phyloP scores from a whole-genome alignment of 2,797 vertebrate genomes.

The Allobates femoralis region DNA sequence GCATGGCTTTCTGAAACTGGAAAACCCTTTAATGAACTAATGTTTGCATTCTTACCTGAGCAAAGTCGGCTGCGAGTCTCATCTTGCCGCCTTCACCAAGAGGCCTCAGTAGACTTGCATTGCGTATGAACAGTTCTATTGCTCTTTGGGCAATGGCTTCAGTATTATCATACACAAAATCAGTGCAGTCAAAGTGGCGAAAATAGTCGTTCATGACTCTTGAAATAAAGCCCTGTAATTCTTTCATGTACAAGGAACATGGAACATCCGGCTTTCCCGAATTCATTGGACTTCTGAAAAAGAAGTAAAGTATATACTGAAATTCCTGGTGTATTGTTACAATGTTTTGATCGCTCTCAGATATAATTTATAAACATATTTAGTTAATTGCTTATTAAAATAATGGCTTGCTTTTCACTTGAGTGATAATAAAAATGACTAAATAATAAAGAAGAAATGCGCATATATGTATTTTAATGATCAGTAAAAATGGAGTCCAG shows the following conservation, averaged over 20 bases:
- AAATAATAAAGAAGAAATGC: too few species aligned
- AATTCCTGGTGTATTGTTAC: not conserved
- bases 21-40: not conserved
- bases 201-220: constrained; percentile 94
- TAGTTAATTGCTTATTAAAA: too few species aligned
- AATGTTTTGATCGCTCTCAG: not conserved
- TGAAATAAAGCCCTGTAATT: constrained; percentile 93
- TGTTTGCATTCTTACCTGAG: constrained; percentile 81
- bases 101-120: constrained; percentile 88
- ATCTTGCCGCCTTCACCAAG: constrained; percentile 95
- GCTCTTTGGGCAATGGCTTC: constrained; percentile 89
- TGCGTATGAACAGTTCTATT: constrained; percentile 89
- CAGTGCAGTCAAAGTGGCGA: constrained; percentile 88
- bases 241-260: constrained; percentile 97
- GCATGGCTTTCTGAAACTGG: too few species aligned
- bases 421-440: too few species aligned
- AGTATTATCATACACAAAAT: constrained; percentile 92
- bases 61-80: constrained; percentile 93
- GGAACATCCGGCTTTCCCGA: constrained; percentile 86
- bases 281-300: constrained; percentile 78
- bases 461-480: too few species aligned
- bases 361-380: too few species aligned
- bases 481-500: too few species aligned
- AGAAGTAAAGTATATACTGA: not conserved
- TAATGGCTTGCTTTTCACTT: too few species aligned